Evolutionary conservation across 1,140 invertebrate species (phyloP), one percentile per base, ranked within the genome.

Genomic region (Bombus superbus): DNA sequence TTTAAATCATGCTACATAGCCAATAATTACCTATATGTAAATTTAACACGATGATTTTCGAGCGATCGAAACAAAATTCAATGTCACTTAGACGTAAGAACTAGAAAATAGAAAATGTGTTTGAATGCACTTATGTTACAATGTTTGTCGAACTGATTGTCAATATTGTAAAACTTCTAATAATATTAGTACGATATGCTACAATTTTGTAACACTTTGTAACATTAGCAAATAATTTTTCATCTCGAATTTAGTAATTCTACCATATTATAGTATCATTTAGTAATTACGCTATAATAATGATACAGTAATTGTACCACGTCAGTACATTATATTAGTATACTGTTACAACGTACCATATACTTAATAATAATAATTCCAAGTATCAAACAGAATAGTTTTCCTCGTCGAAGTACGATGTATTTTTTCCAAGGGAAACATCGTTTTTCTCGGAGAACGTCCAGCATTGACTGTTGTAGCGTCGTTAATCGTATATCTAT

Each of bases 401-500:
- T 35, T 35, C 10, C 13, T 42, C 38, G 11, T 40, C 11, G 1
- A 71, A 25, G 68, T 28, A 40, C 22, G 35, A 38, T 28, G 35
- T 42, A 15, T 64, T 32, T 66, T 35, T 35, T n/a, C 28, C 1
- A 62, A 62, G 28, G 10, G n/a, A 22, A 47, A 47, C 22, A 28
- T 35, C 32, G 28, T 44, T 72, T 44, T 22, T 32, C 40, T 32
- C 13, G 71, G n/a, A 72, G 71, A 32, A 73, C 42, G 35, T 59
- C 53, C 69, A 81, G 69, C 80, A 81, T 35, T 74, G 80, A 73
- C 47, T 71, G 47, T 72, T 18, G 10, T 79, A 47, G n/a, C 64
- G 2, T 81, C 44, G 32, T 81, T 59, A 44, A 66, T 47, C 66
- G 57, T 75, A 75, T 78, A 78, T 78, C 75, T 83, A 77, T 28